A percentile compares a stretch with the other conserved stretches of the same genome.
Conservation (phyloP, 1,140 invertebrate genomes). For the Hetaerina americana region DNA sequence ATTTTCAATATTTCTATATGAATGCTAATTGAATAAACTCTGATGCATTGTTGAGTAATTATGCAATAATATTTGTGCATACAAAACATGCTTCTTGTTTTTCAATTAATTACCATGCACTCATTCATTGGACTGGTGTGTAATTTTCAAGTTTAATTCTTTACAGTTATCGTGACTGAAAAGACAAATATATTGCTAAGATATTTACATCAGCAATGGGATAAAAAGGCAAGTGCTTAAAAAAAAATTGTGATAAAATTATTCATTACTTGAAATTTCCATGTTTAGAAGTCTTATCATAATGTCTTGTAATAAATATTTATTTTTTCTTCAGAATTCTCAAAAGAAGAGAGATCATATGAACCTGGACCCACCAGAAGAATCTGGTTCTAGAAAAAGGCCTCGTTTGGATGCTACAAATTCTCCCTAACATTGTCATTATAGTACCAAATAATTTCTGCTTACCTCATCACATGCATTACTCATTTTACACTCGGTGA, state of each 20-base stretch:
- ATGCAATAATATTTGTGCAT: too few relatives aligned
- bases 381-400: conserved; percentile 5
- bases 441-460: not conserved
- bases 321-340: not conserved
- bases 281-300: not conserved
- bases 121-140: not conserved
- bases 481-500: not conserved
- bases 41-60: too few relatives aligned
- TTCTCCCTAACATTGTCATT: not conserved
- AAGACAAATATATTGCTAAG: conserved; percentile 85
- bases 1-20: too few relatives aligned
- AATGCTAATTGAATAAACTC: too few relatives aligned
- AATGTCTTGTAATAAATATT: not conserved
- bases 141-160: conserved; percentile 12
- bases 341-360: conserved; percentile 7
- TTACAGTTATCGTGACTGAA: conserved; percentile 85
- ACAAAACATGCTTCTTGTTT: too few relatives aligned
- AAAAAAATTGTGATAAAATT: not conserved
- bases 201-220: conserved; percentile 88
- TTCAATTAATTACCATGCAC: too few relatives aligned
- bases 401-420: conserved; percentile 1
- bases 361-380: conserved; percentile 2
- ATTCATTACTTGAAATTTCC: not conserved
- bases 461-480: not conserved
- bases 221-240: conserved; percentile 59